Percentiles rank a stretch among this genome's conserved stretches.
phyloP scores from a whole-genome alignment of 2,888 invertebrate species.

The Ernsta delagoae region DNA sequence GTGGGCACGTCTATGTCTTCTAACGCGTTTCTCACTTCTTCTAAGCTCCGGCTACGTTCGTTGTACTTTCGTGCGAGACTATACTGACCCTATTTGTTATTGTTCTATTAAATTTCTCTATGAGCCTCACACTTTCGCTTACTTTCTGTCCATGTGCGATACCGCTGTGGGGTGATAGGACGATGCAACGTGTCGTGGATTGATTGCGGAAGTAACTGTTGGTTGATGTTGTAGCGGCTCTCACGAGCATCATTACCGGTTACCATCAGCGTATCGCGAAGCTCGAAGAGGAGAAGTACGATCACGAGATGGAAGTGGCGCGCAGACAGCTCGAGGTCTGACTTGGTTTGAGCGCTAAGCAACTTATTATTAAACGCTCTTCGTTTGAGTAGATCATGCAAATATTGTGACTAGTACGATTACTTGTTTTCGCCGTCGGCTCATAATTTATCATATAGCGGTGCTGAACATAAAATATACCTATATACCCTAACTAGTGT shows the following conservation, averaged over 20 bases:
- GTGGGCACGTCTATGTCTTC: conserved; percentile 59
- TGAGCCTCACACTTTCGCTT: conserved; percentile 68
- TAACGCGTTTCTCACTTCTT: conserved; percentile 71
- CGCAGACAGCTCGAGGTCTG: conserved; percentile 98
- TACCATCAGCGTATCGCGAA: conserved; percentile 93
- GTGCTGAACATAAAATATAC: conserved; percentile 70
- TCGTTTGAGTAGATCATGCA: conserved; percentile 80
- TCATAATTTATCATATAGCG: conserved; percentile 66
- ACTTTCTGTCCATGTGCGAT: conserved; percentile 62
- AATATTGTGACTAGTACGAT: conserved; percentile 79
- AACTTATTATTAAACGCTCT: conserved; percentile 65
- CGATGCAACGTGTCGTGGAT: conserved; percentile 45
- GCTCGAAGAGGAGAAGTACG: conserved; percentile 97
- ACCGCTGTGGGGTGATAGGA: conserved; percentile 47
- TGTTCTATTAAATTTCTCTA: conserved; percentile 57
- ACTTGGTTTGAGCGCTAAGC: conserved; percentile 73
- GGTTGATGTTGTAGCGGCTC: conserved; percentile 85
- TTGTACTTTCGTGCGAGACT: conserved; percentile 62
- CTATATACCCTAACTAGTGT: conserved; percentile 76
- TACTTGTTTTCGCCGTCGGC: conserved; percentile 79
- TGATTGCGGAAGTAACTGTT: conserved; percentile 63
- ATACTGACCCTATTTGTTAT: conserved; percentile 67
- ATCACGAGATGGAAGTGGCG: conserved; percentile 98
- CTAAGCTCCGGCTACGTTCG: conserved; percentile 72
- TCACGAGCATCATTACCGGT: conserved; percentile 89